phyloP scores from a whole-genome alignment of 2,113 vertebrate species.

The Sylvilagus bachmani region DNA sequence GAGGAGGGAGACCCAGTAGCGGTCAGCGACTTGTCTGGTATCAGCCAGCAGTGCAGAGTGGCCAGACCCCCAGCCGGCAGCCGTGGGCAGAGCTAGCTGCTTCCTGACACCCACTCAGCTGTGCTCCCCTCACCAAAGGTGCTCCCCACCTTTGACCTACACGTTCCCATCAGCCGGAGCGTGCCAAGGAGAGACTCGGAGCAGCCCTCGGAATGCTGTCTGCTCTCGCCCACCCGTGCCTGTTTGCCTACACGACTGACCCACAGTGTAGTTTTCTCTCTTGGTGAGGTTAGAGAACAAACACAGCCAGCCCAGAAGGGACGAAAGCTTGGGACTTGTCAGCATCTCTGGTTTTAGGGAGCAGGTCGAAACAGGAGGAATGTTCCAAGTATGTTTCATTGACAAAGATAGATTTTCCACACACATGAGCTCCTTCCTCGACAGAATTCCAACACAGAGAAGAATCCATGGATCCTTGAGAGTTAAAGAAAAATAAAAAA shows the following conservation, averaged over 20 bases:
- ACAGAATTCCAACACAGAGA: constrained; percentile 2
- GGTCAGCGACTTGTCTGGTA: background rate
- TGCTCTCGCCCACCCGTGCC: background rate
- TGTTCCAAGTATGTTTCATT: background rate
- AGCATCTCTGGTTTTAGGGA: background rate
- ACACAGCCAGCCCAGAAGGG: background rate
- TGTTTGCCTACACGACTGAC: background rate
- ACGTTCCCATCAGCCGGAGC: background rate
- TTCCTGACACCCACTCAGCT: no score
- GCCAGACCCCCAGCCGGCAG: background rate
- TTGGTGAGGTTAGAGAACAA: background rate
- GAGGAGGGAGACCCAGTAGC: background rate
- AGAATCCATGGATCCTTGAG: constrained; percentile 12
- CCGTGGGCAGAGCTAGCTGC: no score
- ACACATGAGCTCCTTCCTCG: background rate
- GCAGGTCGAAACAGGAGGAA: background rate
- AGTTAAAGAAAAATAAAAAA: constrained; percentile 1
- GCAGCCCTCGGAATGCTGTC: background rate
- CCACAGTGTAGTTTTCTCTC: background rate
- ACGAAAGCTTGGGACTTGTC: background rate
- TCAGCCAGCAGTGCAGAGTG: background rate
- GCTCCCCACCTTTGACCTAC: background rate
- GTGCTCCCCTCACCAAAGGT: no score
- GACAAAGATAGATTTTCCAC: background rate
- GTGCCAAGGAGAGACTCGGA: background rate